Percentiles rank a stretch among this genome's conserved stretches.
Conservation (phyloP, 2,888 invertebrate genomes). For the Trichogramma dendrolimi region DNA sequence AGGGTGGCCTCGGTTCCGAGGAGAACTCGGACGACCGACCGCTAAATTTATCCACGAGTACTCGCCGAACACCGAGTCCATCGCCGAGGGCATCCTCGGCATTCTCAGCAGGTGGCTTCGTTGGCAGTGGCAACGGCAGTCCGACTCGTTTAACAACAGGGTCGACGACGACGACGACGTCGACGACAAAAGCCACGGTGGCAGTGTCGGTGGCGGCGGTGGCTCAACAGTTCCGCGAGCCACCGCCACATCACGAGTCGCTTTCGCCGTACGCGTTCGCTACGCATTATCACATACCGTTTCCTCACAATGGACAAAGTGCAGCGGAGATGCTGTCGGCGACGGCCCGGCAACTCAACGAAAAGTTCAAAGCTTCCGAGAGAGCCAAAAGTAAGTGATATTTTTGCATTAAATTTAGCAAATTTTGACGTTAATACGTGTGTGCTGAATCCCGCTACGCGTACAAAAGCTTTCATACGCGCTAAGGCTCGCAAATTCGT, state of each 20-base stretch:
- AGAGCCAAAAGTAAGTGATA: no score
- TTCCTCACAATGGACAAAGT: constrained; percentile 32
- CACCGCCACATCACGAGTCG: constrained; percentile 34
- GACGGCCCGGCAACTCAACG: constrained; percentile 26
- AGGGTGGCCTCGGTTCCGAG: background rate
- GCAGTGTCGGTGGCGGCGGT: background rate
- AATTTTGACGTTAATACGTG: no score
- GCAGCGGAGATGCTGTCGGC: constrained; percentile 7
- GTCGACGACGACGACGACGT: background rate
- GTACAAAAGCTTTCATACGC: no score
- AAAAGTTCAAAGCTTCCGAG: no score
- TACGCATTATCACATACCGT: constrained; percentile 32
- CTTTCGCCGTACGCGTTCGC: constrained; percentile 33
- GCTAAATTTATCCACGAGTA: constrained; percentile 44
- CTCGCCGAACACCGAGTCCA: constrained; percentile 38
- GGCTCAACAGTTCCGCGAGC: constrained; percentile 33
- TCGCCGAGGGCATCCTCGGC: constrained; percentile 27
- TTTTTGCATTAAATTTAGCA: no score
- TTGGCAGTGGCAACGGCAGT: background rate
- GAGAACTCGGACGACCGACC: constrained; percentile 44
- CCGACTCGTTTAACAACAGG: background rate
- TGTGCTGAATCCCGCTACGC: no score
- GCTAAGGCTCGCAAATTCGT: no score
- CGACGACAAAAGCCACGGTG: background rate
- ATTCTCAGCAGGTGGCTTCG: constrained; percentile 16